Percentiles rank a stretch among this genome's conserved stretches.
These are phyloP conservation scores for Dicyrtoma fusca DNA, from an alignment of 2,888 invertebrate genomes.

Conservation along the genomic window DNA sequence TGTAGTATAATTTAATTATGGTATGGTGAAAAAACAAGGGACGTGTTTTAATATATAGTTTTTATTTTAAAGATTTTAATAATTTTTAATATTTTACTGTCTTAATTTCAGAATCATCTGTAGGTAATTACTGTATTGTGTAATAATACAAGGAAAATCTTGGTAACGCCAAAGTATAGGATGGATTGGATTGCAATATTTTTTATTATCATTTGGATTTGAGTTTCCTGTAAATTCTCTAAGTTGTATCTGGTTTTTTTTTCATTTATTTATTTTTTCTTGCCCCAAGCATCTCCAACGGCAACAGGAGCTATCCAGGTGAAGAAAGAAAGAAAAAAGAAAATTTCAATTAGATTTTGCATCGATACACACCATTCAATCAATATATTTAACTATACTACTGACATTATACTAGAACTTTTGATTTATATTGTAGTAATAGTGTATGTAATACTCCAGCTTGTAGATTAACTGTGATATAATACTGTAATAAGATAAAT, in stretches of 20 bases:
- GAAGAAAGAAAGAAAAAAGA: not conserved
- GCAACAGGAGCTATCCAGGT: slow-evolving; percentile 20
- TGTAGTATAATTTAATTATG: too few relatives aligned
- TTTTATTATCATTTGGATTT: slow-evolving; percentile 13
- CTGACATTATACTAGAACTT: not conserved
- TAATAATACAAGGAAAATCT: slow-evolving; percentile 30
- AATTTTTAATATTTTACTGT: slow-evolving; percentile 1
- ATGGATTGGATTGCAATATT: too few relatives aligned
- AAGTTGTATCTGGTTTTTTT: slow-evolving; percentile 6
- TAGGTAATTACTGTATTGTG: slow-evolving; percentile 15
- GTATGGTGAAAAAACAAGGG: slow-evolving; percentile 21
- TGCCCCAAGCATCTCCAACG: slow-evolving; percentile 23
- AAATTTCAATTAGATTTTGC: not conserved
- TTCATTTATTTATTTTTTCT: slow-evolving; percentile 20
- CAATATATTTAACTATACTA: not conserved
- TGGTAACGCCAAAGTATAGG: slow-evolving; percentile 26
- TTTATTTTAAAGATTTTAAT: slow-evolving; percentile 8
- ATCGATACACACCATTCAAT: too few relatives aligned
- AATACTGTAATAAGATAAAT: too few relatives aligned
- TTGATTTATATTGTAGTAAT: too few relatives aligned
- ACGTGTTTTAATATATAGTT: not conserved
- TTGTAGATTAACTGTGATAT: too few relatives aligned
- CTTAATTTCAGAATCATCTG: not conserved
- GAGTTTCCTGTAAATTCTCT: not conserved
- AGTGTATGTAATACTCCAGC: too few relatives aligned